phyloP scores from a whole-genome alignment of 1,140 invertebrate genomes.

The Brachystomella parvula region DNA sequence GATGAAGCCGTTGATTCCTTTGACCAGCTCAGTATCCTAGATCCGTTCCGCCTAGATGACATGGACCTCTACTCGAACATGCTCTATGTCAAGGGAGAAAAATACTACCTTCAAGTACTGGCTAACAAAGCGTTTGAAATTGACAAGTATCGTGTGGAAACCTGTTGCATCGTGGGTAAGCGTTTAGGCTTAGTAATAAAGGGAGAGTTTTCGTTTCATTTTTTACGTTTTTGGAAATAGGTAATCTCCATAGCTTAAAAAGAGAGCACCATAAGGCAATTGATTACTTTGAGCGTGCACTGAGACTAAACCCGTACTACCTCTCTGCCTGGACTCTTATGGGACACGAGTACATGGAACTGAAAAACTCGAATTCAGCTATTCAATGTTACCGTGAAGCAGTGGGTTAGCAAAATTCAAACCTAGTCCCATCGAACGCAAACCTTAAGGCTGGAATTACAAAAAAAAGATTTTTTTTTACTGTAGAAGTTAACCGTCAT shows the following conservation, averaged over 20 bases:
- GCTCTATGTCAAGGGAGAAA: slow-evolving; percentile 86
- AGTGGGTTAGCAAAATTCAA: slow-evolving; percentile 57
- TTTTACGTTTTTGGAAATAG: slow-evolving; percentile 46
- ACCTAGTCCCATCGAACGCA: background rate
- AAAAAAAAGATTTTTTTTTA: too few relatives aligned
- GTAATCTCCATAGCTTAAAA: slow-evolving; percentile 95
- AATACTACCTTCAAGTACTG: slow-evolving; percentile 82
- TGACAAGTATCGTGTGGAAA: slow-evolving; percentile 95
- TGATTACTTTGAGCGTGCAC: slow-evolving; percentile 88
- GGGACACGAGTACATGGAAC: slow-evolving; percentile 98
- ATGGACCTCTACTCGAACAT: slow-evolving; percentile 96
- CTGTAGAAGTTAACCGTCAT: slow-evolving; percentile 80
- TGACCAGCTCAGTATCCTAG: slow-evolving; percentile 65
- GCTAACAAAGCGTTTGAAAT: slow-evolving; percentile 88
- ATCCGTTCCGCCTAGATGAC: slow-evolving; percentile 89
- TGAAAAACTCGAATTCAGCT: slow-evolving; percentile 95
- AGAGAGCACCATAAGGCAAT: slow-evolving; percentile 94
- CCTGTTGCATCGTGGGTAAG: slow-evolving; percentile 94
- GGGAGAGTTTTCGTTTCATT: slow-evolving; percentile 15
- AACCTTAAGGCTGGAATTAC: too few relatives aligned
- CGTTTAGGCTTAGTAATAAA: slow-evolving; percentile 14
- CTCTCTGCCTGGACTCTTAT: slow-evolving; percentile 94
- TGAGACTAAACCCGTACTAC: slow-evolving; percentile 90
- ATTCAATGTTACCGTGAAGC: slow-evolving; percentile 95
- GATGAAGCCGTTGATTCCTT: slow-evolving; percentile 81